Percentiles rank a stretch among this genome's conserved stretches.
phyloP scores from a whole-genome alignment of 2,888 invertebrate species.

The Crepidodera aurea region DNA sequence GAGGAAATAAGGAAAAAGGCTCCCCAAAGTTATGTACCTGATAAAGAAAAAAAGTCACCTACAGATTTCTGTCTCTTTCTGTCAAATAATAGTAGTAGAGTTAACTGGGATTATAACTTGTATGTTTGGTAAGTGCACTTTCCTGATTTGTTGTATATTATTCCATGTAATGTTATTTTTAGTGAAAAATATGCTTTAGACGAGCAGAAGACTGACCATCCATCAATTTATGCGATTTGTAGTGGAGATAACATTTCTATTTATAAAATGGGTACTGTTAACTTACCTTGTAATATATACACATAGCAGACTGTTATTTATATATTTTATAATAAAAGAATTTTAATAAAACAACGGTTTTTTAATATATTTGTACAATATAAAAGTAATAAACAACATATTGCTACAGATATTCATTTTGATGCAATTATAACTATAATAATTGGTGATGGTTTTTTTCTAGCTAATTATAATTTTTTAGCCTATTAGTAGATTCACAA shows the following conservation, averaged over 20 bases:
- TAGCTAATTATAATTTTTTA: no score
- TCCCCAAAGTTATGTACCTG: constrained; percentile 37
- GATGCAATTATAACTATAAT: no score
- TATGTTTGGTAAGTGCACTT: constrained; percentile 45
- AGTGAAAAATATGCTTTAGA: constrained; percentile 34
- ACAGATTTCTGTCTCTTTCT: constrained; percentile 50
- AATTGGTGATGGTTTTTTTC: no score
- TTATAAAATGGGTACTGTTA: constrained; percentile 45
- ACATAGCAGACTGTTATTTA: no score
- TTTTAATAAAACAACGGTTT: no score
- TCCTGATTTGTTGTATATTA: neutral
- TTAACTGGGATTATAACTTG: constrained; percentile 45
- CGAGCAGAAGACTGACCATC: constrained; percentile 17
- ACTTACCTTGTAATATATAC: constrained; percentile 38
- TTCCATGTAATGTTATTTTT: constrained; percentile 32
- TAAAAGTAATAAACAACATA: constrained; percentile 16
- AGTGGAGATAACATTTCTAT: constrained; percentile 47
- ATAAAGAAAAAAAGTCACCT: neutral
- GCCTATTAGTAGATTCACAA: no score
- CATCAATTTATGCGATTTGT: constrained; percentile 47
- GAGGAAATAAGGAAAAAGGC: constrained; percentile 42
- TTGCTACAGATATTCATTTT: neutral
- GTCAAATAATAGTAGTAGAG: constrained; percentile 42
- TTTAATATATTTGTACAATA: neutral
- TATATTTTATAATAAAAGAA: neutral